These are phyloP conservation scores for Abramis brama DNA, from an alignment of 2,113 vertebrate genomes.

Conservation along the genomic window DNA sequence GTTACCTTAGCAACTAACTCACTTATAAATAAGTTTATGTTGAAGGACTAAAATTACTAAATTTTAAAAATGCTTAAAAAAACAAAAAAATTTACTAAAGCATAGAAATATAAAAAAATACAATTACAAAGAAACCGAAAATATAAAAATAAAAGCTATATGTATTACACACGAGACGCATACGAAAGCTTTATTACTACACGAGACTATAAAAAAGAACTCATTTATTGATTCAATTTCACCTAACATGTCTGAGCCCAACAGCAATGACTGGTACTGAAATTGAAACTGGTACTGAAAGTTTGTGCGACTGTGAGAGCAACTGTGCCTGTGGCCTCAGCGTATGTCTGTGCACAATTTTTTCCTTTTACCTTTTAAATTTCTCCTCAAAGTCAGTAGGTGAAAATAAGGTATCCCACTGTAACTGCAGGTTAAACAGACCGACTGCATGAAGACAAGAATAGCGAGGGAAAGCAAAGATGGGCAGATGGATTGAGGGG, in stretches of 20 bases:
- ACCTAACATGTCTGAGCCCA: not conserved
- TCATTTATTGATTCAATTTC: not conserved
- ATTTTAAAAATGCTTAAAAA: too few relatives aligned
- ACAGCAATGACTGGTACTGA: not conserved
- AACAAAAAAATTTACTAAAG: too few relatives aligned
- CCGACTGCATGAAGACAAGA: slow-evolving; percentile 24
- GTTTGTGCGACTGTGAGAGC: not conserved
- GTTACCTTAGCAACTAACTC: too few relatives aligned
- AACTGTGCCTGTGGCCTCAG: not conserved
- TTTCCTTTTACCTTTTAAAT: not conserved
- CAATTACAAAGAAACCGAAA: too few relatives aligned
- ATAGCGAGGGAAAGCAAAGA: slow-evolving; percentile 29
- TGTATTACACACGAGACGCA: too few relatives aligned
- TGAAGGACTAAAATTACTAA: too few relatives aligned
- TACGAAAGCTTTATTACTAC: too few relatives aligned
- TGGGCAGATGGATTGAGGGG: slow-evolving; percentile 27
- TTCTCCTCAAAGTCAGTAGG: slow-evolving; percentile 6
- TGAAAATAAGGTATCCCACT: not conserved
- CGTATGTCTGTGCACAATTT: not conserved
- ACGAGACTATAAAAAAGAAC: too few relatives aligned
- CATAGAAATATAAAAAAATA: too few relatives aligned
- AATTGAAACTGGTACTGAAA: not conserved
- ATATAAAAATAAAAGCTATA: too few relatives aligned
- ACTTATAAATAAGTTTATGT: too few relatives aligned
- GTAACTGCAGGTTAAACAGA: not conserved